These are phyloP conservation scores for Psilopsiagon aymara DNA, from an alignment of 2,113 vertebrate genomes.

Conservation along the genomic window DNA sequence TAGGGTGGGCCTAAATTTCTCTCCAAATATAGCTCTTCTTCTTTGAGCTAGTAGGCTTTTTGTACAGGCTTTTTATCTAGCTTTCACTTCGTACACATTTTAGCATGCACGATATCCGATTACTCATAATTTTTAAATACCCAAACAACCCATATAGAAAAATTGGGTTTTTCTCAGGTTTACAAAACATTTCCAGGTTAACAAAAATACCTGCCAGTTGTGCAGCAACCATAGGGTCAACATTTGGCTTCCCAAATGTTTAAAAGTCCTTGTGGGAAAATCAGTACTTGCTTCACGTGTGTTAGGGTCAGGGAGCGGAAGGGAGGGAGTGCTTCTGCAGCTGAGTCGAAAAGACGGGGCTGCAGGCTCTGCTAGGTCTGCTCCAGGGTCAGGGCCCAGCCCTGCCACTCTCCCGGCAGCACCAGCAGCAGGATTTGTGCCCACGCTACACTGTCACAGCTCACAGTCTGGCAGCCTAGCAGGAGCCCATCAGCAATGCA, in stretches of 20 bases:
- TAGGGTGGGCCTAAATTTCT: not conserved
- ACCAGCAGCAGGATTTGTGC: not conserved
- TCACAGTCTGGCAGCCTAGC: not conserved
- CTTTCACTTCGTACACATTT: not conserved
- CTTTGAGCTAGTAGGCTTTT: not conserved
- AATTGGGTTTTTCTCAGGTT: not conserved
- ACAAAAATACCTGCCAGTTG: not conserved
- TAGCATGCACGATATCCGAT: not conserved
- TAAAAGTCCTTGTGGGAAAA: not conserved
- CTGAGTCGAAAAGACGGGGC: not conserved
- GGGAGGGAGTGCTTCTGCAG: not conserved
- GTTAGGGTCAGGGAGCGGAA: not conserved
- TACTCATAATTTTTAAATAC: not conserved
- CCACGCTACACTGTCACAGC: not conserved
- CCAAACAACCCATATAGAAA: not conserved
- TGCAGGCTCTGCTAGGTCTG: not conserved
- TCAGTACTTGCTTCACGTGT: not conserved
- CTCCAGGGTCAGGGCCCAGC: accelerated
- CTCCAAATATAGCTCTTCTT: not conserved
- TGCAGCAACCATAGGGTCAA: not conserved
- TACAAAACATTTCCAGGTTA: not conserved
- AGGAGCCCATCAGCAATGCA: not conserved
- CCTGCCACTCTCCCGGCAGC: not conserved
- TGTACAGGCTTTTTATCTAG: not conserved
- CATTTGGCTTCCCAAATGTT: not conserved